Evolutionary conservation across 2,888 invertebrate genomes (phyloP), one percentile per base, ranked within the genome.

Genomic region (Tethea ocularis): DNA sequence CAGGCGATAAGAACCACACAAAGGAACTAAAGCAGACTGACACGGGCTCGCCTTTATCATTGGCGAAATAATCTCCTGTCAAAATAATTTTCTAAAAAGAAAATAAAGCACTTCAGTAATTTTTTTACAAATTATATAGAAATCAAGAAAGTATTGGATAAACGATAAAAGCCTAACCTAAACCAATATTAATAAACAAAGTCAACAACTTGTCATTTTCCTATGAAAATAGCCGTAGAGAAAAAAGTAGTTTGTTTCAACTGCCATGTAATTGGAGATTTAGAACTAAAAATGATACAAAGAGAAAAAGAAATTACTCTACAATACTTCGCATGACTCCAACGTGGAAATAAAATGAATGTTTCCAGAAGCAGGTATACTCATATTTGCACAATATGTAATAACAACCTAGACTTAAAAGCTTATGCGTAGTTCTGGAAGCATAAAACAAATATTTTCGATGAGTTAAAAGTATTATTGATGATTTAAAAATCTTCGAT

Each of bases 251-350:
- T 33, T 33, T 33, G 33, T 33, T 33, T 33, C 69, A 64, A 66
- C 64, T 70, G 65, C 62, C 65, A 62, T 71, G 72, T 77, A 77
- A 81, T 78, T 76, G 77, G 68, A n/a, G n/a, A n/a, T n/a, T n/a
- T n/a, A n/a, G n/a, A 69, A 71, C 62, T 58, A 69, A 71, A 67
- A 72, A 69, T 60, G 23, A 61, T 58, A 63, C 67, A 67, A 72
- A 69, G 62, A 68, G 63, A 62, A 72, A 72, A 76, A 64, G 58
- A n/a, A 70, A 77, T 79, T 75, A 71, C 63, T 69, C 5, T 67
- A 64, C 75, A 71, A 77, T 77, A 75, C 67, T 57, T 58, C 57
- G 60, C 66, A 57, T 66, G 62, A 71, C 69, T 74, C 74, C 73
- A 71, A 62, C 60, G 66, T 67, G 75, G 57, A 63, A 61, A 54